These are phyloP conservation scores for Rhinogobius similis DNA, from an alignment of 2,113 vertebrate genomes.

Conservation along the genomic window DNA sequence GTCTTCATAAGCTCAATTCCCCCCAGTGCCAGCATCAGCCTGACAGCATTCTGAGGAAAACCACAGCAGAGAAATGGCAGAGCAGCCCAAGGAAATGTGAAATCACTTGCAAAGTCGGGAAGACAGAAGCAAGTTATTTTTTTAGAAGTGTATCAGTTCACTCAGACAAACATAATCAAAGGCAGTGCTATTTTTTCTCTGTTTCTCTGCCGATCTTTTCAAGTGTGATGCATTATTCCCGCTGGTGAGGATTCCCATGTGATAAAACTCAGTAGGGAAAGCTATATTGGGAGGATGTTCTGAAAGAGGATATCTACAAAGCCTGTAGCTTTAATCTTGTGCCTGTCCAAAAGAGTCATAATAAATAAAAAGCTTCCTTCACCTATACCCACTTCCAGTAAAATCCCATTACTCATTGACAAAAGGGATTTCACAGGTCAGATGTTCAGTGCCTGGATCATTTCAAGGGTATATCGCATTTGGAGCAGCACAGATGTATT, in stretches of 20 bases:
- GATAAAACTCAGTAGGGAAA: constrained; percentile 51
- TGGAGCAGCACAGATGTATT: not conserved
- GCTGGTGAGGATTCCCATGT: constrained; percentile 34
- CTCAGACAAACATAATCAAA: constrained; percentile 16
- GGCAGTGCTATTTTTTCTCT: constrained; percentile 24
- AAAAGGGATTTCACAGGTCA: constrained; percentile 11
- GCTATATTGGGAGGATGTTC: constrained; percentile 40
- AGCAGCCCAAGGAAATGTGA: not conserved
- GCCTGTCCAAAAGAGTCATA: constrained; percentile 11
- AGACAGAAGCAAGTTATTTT: constrained; percentile 2
- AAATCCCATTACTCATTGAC: constrained; percentile 24
- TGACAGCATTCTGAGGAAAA: constrained; percentile 32
- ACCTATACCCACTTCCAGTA: not conserved
- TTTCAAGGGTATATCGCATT: constrained; percentile 7
- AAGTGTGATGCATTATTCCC: constrained; percentile 63
- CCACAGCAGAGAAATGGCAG: constrained; percentile 4
- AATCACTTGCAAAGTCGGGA: not conserved
- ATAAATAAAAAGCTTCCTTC: constrained; percentile 22
- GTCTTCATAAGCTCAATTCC: constrained; percentile 37
- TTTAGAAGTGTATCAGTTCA: constrained; percentile 11
- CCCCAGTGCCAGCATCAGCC: constrained; percentile 23
- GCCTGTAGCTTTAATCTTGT: constrained; percentile 24
- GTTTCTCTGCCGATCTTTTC: constrained; percentile 30
- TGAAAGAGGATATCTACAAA: constrained; percentile 31
- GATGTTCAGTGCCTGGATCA: not conserved